These are phyloP conservation scores for Chrysotoxum bicinctum DNA, from an alignment of 2,888 invertebrate species.

Conservation along the genomic window DNA sequence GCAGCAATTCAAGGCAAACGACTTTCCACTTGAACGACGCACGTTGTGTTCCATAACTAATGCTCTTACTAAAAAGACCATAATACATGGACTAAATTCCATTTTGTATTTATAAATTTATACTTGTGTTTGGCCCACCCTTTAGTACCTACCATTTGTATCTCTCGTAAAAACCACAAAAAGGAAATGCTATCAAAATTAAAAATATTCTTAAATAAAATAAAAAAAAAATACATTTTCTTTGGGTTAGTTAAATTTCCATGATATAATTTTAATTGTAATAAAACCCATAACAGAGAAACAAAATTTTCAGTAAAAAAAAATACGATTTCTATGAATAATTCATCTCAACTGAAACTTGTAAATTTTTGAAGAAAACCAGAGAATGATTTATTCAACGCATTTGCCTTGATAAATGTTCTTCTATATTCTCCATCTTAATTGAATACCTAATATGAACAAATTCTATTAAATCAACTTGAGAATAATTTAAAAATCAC, in stretches of 20 bases:
- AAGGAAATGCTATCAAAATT: too few relatives aligned
- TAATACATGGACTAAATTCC: too few relatives aligned
- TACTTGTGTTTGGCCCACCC: too few relatives aligned
- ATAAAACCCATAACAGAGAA: not conserved
- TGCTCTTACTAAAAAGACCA: too few relatives aligned
- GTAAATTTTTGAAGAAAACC: not conserved
- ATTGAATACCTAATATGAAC: not conserved
- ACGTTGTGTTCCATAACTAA: too few relatives aligned
- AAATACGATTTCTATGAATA: not conserved
- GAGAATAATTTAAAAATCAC: not conserved
- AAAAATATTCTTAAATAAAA: too few relatives aligned
- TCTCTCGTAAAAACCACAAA: too few relatives aligned
- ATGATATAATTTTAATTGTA: not conserved
- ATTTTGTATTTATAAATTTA: too few relatives aligned
- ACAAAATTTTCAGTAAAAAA: not conserved
- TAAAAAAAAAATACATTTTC: too few relatives aligned
- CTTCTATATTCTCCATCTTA: not conserved
- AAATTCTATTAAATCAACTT: not conserved
- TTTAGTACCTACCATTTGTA: too few relatives aligned
- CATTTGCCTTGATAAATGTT: not conserved
- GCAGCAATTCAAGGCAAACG: too few relatives aligned
- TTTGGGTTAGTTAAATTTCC: not conserved
- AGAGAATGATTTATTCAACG: conserved; percentile 15
- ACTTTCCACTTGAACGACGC: too few relatives aligned
- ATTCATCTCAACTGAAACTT: not conserved